Evolutionary conservation across 2,888 invertebrate genomes (phyloP).

Genomic region (Timandra comae): DNA sequence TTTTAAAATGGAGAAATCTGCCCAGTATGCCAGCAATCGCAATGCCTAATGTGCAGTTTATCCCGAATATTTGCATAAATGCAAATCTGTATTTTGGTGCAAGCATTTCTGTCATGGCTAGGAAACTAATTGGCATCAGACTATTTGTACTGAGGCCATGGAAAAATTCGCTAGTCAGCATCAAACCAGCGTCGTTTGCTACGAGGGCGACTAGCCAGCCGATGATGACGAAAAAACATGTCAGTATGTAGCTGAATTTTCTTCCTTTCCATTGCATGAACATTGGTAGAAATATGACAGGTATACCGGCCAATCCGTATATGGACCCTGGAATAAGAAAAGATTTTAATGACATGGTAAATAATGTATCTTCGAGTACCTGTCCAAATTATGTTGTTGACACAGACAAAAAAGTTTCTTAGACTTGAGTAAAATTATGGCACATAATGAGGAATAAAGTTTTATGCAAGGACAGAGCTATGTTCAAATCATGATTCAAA

Average conservation of each 20-base stretch:
- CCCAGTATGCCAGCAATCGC: constrained; percentile 5
- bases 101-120: constrained; percentile 16
- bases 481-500: background rate
- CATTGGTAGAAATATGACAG: constrained; percentile 2
- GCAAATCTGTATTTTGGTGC: constrained; percentile 8
- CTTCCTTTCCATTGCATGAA: constrained; percentile 10
- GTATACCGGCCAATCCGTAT: constrained; percentile 8
- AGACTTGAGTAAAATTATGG: background rate
- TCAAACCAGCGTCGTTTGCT: background rate
- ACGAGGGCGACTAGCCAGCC: constrained; percentile 6
- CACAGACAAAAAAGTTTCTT: too few species aligned
- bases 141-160: constrained; percentile 12
- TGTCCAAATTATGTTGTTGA: background rate
- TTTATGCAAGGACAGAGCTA: background rate
- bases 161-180: constrained; percentile 7
- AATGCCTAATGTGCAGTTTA: constrained; percentile 8
- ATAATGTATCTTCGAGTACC: background rate
- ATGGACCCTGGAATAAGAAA: constrained; percentile 9
- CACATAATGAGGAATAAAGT: background rate
- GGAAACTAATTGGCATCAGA: constrained; percentile 6
- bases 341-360: too few species aligned
- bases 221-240: constrained; percentile 4
- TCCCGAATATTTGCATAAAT: constrained; percentile 3
- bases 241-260: constrained; percentile 5
- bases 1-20: constrained; percentile 12